Evolutionary conservation across 2,797 vertebrate genomes (phyloP).

Genomic region (Microctenopoma steveboyesi): DNA sequence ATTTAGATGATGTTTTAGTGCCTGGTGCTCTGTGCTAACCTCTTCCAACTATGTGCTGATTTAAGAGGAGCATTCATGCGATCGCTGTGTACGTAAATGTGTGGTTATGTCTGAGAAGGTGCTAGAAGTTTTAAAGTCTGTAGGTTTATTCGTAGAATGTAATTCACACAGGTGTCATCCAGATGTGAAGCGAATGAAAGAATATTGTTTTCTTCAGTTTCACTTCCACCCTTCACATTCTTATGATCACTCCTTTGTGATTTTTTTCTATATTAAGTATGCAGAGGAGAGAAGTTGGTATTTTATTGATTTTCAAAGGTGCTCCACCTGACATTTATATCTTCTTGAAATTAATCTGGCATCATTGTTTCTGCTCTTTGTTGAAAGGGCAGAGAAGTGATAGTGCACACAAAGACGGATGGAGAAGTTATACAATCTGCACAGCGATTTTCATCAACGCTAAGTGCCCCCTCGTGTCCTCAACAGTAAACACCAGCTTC

Average conservation of each 20-base stretch:
- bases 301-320: constrained; percentile 74
- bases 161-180: background rate
- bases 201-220: background rate
- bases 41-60: constrained; percentile 7
- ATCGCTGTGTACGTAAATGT: constrained; percentile 23
- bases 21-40: constrained; percentile 24
- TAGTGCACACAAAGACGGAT: constrained; percentile 46
- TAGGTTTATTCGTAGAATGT: background rate
- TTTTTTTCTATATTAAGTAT: constrained; percentile 56
- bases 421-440: constrained; percentile 55
- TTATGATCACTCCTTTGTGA: background rate
- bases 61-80: constrained; percentile 18
- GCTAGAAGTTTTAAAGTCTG: background rate
- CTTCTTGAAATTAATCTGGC: constrained; percentile 72
- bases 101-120: constrained; percentile 14
- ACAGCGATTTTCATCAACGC: constrained; percentile 46
- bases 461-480: constrained; percentile 33
- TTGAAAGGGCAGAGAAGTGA: constrained; percentile 56
- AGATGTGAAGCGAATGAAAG: background rate
- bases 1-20: constrained; percentile 11
- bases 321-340: constrained; percentile 78
- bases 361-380: constrained; percentile 67
- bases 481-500: constrained; percentile 33
- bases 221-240: background rate
- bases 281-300: constrained; percentile 60